These are phyloP conservation scores for Perizoma affinitatum DNA, from an alignment of 2,888 invertebrate species.

Conservation along the genomic window DNA sequence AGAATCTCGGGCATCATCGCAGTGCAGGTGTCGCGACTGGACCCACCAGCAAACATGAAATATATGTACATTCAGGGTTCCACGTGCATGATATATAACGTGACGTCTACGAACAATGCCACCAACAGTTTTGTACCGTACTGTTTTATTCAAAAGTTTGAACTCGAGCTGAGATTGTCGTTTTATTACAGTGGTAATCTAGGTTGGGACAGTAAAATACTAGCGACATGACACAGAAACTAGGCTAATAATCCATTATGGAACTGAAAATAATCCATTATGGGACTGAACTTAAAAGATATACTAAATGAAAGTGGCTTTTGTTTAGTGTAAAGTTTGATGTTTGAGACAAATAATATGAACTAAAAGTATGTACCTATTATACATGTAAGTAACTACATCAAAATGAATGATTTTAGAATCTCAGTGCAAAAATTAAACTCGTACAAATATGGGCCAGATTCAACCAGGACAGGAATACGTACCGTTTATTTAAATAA, in stretches of 20 bases:
- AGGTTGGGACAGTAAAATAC: conserved; percentile 13
- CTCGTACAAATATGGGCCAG: neutral
- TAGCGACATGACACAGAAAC: conserved; percentile 6
- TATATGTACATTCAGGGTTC: conserved; percentile 64
- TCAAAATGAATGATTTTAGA: neutral
- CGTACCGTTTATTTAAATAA: conserved; percentile 26
- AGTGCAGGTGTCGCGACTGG: conserved; percentile 58
- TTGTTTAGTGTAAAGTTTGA: neutral
- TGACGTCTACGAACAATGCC: conserved; percentile 56
- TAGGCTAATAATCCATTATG: conserved; percentile 4
- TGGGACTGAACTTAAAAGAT: neutral
- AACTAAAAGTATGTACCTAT: too few species aligned
- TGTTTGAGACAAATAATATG: too few species aligned
- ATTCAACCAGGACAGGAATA: conserved; percentile 17
- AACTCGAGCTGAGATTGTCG: conserved; percentile 32
- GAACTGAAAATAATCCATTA: conserved; percentile 3
- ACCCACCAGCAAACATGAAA: conserved; percentile 62
- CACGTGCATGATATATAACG: conserved; percentile 68
- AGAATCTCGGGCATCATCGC: conserved; percentile 33
- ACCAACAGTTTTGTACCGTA: conserved; percentile 37
- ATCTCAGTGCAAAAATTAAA: neutral
- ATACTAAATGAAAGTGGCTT: neutral
- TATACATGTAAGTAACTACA: neutral
- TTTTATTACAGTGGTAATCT: conserved; percentile 29
- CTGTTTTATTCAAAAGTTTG: conserved; percentile 44